Percentiles rank a stretch among this genome's conserved stretches.
phyloP scores from a whole-genome alignment of 1,140 invertebrate genomes.

The Drosophila jambulina region DNA sequence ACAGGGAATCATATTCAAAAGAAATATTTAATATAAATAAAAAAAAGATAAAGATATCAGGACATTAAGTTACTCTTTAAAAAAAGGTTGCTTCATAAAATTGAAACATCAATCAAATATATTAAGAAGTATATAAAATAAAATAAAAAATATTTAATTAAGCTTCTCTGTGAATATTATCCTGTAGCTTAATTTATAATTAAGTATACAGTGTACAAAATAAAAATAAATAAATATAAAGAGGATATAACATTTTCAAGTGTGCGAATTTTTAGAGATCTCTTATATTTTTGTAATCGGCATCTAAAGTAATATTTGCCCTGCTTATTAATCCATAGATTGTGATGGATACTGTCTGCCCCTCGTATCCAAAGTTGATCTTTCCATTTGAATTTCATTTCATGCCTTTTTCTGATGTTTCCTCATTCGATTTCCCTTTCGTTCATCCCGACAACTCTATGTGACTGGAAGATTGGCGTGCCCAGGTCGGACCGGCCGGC shows the following conservation, averaged over 20 bases:
- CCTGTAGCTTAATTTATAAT: too few species aligned
- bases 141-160: too few species aligned
- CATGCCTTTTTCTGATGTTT: conserved; percentile 43
- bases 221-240: too few species aligned
- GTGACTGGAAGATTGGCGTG: conserved; percentile 47
- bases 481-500: conserved; percentile 38
- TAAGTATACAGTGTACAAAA: too few species aligned
- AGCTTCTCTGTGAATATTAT: too few species aligned
- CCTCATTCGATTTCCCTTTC: conserved; percentile 56
- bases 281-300: background rate
- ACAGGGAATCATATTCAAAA: background rate
- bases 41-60: too few species aligned
- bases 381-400: conserved; percentile 58
- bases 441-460: conserved; percentile 35
- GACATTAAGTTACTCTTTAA: too few species aligned
- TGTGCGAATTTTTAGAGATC: conserved; percentile 6
- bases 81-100: too few species aligned
- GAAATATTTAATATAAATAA: too few species aligned
- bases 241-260: background rate
- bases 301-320: conserved; percentile 6
- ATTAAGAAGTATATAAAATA: too few species aligned
- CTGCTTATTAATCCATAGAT: conserved; percentile 21
- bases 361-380: conserved; percentile 45
- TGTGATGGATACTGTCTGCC: background rate
- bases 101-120: too few species aligned